phyloP scores from a whole-genome alignment of 2,797 vertebrate genomes.

The Neostethus bicornis region DNA sequence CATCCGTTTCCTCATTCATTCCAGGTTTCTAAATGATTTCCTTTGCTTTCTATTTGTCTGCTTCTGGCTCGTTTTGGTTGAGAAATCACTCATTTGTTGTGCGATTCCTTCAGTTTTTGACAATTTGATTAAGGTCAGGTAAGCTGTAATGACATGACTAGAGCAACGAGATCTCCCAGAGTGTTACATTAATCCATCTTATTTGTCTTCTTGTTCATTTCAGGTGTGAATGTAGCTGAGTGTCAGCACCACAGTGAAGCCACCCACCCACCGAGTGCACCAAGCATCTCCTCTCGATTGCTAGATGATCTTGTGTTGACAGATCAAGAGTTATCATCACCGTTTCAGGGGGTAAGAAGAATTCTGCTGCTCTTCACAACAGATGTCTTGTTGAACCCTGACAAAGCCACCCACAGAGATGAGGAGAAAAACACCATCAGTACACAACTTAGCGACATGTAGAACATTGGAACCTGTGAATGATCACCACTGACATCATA shows the following conservation, averaged over 20 bases:
- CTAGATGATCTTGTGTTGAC: constrained; percentile 72
- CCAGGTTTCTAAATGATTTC: constrained; percentile 41
- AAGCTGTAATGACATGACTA: constrained; percentile 16
- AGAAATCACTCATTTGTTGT: constrained; percentile 15
- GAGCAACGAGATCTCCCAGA: constrained; percentile 15
- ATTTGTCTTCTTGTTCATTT: constrained; percentile 39
- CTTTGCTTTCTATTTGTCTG: constrained; percentile 10
- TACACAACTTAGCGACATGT: constrained; percentile 32
- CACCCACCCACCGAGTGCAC: constrained; percentile 52
- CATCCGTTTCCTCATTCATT: constrained; percentile 21
- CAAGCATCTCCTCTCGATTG: constrained; percentile 38
- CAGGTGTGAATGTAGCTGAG: constrained; percentile 38
- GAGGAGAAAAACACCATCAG: constrained; percentile 27
- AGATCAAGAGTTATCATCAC: constrained; percentile 69
- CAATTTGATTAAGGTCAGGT: constrained; percentile 7
- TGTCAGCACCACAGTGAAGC: constrained; percentile 29
- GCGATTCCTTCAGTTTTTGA: constrained; percentile 14
- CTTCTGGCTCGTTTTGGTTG: constrained; percentile 14
- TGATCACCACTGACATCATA: not conserved
- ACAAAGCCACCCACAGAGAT: constrained; percentile 70
- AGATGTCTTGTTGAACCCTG: constrained; percentile 59
- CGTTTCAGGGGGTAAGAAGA: constrained; percentile 64
- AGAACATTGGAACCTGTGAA: constrained; percentile 14
- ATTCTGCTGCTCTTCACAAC: constrained; percentile 61
- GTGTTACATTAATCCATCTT: constrained; percentile 17